These are phyloP conservation scores for Metaphire vulgaris DNA, from an alignment of 1,140 invertebrate genomes.

Conservation along the genomic window DNA sequence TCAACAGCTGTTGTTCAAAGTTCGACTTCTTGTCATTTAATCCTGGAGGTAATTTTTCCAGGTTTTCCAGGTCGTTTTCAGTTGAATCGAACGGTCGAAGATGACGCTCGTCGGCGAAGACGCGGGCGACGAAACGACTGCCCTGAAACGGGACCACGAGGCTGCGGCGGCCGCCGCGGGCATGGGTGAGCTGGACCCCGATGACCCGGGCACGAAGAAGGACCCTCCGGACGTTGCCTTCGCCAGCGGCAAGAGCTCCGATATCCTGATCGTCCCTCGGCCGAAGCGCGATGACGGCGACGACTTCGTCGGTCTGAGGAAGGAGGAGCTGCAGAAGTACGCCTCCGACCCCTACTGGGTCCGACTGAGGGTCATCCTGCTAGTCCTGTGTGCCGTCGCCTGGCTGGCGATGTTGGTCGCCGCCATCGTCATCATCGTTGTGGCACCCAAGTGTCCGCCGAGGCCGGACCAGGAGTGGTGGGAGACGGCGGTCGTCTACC, in stretches of 20 bases:
- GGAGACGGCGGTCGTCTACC: slow-evolving; percentile 65
- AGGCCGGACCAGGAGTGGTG: slow-evolving; percentile 62
- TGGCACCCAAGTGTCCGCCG: slow-evolving; percentile 51
- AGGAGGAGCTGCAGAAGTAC: slow-evolving; percentile 50
- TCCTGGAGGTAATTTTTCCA: too few relatives aligned
- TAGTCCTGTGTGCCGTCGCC: slow-evolving; percentile 51
- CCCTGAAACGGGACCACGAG: not conserved
- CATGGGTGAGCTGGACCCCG: not conserved
- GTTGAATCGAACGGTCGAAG: too few relatives aligned
- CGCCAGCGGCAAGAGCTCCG: not conserved
- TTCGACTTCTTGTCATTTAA: too few relatives aligned
- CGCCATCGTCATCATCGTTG: slow-evolving; percentile 51
- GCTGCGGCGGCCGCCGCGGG: too few relatives aligned
- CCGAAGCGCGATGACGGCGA: not conserved
- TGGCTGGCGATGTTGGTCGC: slow-evolving; percentile 53
- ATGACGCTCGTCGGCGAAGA: not conserved
- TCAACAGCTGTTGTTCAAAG: too few relatives aligned
- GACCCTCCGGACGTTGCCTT: not conserved
- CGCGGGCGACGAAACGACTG: not conserved
- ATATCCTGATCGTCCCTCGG: not conserved
- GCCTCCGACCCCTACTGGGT: slow-evolving; percentile 50
- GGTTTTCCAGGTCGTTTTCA: too few relatives aligned
- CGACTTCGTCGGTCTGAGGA: slow-evolving; percentile 24
- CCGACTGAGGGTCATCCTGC: slow-evolving; percentile 47
- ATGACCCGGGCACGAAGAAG: not conserved